phyloP scores from a whole-genome alignment of 2,797 vertebrate genomes.

The Alauda arvensis region DNA sequence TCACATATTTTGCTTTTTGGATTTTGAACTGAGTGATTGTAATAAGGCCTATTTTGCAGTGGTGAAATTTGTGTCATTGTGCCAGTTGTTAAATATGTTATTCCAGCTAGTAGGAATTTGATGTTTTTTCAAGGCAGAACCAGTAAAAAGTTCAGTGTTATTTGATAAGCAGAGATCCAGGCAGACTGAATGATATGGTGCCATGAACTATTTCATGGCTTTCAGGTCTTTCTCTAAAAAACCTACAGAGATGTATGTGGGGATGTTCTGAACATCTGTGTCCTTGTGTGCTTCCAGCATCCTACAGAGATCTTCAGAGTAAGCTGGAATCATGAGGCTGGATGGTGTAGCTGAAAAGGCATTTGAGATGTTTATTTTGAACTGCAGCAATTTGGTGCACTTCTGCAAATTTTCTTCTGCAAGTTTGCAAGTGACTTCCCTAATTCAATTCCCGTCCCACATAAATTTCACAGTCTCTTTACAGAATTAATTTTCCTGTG shows the following conservation, averaged over 20 bases:
- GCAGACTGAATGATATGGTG: not conserved
- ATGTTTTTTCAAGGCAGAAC: not conserved
- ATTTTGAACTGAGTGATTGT: not conserved
- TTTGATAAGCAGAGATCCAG: not conserved
- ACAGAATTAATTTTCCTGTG: not conserved
- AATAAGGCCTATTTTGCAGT: not conserved
- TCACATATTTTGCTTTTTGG: not conserved
- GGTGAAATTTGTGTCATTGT: not conserved
- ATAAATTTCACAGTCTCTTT: not conserved
- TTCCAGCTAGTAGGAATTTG: not conserved
- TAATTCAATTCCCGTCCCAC: not conserved
- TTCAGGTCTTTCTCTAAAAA: not conserved
- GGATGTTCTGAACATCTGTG: not conserved
- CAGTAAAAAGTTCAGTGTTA: not conserved
- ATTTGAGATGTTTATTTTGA: not conserved
- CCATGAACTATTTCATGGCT: not conserved
- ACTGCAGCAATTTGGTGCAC: not conserved
- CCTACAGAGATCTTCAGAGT: not conserved
- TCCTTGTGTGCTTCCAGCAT: not conserved
- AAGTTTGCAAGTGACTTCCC: not conserved
- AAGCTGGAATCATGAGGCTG: not conserved
- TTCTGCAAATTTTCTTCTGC: not conserved
- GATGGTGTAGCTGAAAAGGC: not conserved
- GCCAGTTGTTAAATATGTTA: not conserved
- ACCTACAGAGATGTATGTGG: too few relatives aligned